Conservation (phyloP, 2,113 vertebrate genomes). For the Pandion haliaetus region DNA sequence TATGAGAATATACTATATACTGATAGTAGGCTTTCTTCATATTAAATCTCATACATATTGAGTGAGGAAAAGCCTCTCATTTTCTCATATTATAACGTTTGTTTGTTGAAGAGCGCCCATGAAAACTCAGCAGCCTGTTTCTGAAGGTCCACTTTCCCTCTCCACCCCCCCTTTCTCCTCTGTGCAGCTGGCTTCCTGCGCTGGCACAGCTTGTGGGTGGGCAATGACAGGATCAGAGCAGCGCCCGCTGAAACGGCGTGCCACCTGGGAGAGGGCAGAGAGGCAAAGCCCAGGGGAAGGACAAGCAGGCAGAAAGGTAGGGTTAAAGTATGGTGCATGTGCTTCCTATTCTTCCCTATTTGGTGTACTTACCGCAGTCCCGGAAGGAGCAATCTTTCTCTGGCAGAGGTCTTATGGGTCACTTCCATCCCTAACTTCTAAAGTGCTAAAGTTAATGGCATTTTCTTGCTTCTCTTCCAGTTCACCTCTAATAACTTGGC, state of each 20-base stretch:
- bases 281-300: background rate
- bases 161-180: background rate
- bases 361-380: background rate
- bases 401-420: background rate
- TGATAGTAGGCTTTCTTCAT: background rate
- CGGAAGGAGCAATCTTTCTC: background rate
- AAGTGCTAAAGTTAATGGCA: background rate
- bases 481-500: slow-evolving; percentile 1
- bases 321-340: background rate
- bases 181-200: background rate
- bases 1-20: background rate
- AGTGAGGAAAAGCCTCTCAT: slow-evolving; percentile 1
- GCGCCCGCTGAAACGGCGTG: accelerated
- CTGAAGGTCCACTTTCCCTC: background rate
- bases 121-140: background rate
- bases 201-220: background rate
- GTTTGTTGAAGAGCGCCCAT: background rate
- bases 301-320: background rate
- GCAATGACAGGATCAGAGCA: background rate
- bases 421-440: background rate
- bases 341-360: background rate
- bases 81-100: background rate
- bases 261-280: background rate
- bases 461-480: slow-evolving; percentile 55
- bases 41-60: background rate